Percentiles rank a stretch among this genome's conserved stretches.
These are phyloP conservation scores for Reinhardtius hippoglossoides DNA, from an alignment of 2,113 vertebrate genomes.

Conservation along the genomic window DNA sequence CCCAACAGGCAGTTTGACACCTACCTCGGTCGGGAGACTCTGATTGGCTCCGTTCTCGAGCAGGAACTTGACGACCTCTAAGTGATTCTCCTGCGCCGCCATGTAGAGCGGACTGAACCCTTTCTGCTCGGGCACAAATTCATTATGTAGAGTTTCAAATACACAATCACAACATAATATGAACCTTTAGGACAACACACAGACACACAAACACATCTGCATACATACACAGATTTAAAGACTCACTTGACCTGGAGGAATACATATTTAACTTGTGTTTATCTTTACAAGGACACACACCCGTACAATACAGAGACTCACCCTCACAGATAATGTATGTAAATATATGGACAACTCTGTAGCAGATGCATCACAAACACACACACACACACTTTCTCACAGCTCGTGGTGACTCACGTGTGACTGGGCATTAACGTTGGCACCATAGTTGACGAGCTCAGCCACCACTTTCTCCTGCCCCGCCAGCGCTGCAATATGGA, in stretches of 20 bases:
- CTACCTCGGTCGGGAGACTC: constrained; percentile 96
- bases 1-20: constrained; percentile 17
- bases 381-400: background rate
- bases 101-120: constrained; percentile 98
- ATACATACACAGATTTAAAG: background rate
- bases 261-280: background rate
- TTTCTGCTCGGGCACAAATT: constrained; percentile 85
- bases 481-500: constrained; percentile 96
- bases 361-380: background rate
- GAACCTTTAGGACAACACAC: background rate
- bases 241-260: background rate
- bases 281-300: constrained; percentile 6
- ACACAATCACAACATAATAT: background rate
- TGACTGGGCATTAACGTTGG: constrained; percentile 96
- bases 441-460: constrained; percentile 92
- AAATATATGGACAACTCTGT: background rate
- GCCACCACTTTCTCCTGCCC: constrained; percentile 89
- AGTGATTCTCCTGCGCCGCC: constrained; percentile 97
- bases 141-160: background rate
- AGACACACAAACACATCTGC: constrained; percentile 1
- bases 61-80: constrained; percentile 98
- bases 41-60: constrained; percentile 98
- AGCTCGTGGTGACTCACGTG: constrained; percentile 82
- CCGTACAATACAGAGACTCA: background rate
- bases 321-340: background rate